Percentiles rank a stretch among this genome's conserved stretches.
Conservation (phyloP, 2,888 invertebrate genomes). For the Scaptomyza tumidula region DNA sequence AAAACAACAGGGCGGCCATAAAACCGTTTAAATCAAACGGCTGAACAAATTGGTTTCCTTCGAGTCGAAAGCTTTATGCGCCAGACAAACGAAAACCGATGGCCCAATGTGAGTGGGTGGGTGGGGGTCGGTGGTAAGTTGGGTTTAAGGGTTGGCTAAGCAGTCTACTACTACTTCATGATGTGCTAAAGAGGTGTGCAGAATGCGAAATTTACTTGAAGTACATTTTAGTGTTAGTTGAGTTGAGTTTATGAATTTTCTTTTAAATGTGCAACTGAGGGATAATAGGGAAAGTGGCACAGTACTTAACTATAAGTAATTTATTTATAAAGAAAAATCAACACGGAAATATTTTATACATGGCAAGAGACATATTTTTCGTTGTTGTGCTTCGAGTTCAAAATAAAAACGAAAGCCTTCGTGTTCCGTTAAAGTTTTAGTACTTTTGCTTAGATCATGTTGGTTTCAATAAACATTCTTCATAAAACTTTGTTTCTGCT, state of each 20-base stretch:
- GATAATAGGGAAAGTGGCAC: not conserved
- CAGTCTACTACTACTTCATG: slow-evolving; percentile 16
- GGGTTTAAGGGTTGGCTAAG: slow-evolving; percentile 40
- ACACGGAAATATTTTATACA: no score
- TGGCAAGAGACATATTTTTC: no score
- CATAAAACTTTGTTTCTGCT: no score
- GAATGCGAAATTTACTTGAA: slow-evolving; percentile 10
- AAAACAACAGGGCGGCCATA: slow-evolving; percentile 80
- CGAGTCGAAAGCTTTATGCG: slow-evolving; percentile 77
- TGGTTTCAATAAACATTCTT: not conserved
- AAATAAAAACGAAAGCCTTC: no score
- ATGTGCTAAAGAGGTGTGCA: slow-evolving; percentile 54
- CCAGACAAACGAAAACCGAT: slow-evolving; percentile 49
- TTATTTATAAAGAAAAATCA: no score
- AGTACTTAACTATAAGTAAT: not conserved
- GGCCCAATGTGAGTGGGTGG: not conserved
- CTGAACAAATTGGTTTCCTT: slow-evolving; percentile 81
- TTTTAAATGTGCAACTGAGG: not conserved
- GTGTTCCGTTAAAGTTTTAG: no score
- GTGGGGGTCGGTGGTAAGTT: slow-evolving; percentile 1
- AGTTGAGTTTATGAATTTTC: not conserved
- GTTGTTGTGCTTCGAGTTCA: no score
- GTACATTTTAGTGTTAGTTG: slow-evolving; percentile 9
- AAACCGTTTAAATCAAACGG: slow-evolving; percentile 81
- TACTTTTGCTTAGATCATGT: not conserved